phyloP scores from a whole-genome alignment of 2,797 vertebrate genomes.

The Tragelaphus eurycerus region DNA sequence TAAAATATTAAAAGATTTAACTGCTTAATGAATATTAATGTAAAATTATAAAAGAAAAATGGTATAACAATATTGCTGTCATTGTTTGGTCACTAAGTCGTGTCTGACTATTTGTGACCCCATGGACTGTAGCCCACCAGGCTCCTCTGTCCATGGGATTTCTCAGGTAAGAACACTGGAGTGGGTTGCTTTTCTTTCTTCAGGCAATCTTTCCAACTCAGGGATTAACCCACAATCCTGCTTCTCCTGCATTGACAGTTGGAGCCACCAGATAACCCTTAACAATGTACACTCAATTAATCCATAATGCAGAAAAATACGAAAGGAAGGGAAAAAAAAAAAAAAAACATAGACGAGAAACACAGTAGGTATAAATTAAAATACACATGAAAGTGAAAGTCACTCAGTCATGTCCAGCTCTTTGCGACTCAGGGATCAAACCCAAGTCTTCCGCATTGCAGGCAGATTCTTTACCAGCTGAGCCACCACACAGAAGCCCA shows the following conservation, averaged over 20 bases:
- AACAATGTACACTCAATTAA: background rate
- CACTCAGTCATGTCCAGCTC: fast-evolving
- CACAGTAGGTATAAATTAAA: background rate
- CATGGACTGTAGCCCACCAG: background rate
- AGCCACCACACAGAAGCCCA: background rate
- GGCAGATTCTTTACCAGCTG: background rate
- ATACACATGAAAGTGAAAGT: background rate
- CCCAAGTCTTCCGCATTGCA: fast-evolving
- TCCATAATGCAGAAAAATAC: background rate
- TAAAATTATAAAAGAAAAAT: background rate
- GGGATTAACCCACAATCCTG: background rate
- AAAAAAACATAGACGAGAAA: background rate
- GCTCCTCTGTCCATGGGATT: background rate
- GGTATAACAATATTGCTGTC: background rate
- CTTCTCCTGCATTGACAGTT: background rate
- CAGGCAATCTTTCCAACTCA: background rate
- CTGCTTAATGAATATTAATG: background rate
- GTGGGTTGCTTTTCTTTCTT: background rate
- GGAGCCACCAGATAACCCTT: background rate
- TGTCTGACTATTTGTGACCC: background rate
- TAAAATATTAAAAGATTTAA: background rate
- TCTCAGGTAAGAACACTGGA: background rate
- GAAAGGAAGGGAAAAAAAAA: background rate
- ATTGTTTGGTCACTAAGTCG: fast-evolving
- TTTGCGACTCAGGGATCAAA: background rate